phyloP scores from a whole-genome alignment of 1,140 invertebrate species.

The Acyrthosiphon pisum region DNA sequence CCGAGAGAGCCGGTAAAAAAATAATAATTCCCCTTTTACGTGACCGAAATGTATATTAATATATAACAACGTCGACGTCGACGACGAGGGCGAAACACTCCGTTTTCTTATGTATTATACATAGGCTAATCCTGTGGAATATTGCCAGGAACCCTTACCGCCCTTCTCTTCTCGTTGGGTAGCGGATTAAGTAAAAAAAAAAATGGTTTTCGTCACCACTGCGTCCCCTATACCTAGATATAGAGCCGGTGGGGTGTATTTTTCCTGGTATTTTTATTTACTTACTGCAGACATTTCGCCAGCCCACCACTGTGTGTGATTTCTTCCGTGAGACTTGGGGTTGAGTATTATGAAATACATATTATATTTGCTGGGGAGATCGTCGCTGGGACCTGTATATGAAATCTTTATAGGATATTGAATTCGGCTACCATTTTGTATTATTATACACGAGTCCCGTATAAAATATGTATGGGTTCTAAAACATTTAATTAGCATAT shows the following conservation, averaged over 20 bases:
- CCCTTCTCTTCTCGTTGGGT: background rate
- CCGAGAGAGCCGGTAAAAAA: slow-evolving; percentile 27
- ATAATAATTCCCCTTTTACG: slow-evolving; percentile 57
- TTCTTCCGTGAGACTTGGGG: background rate
- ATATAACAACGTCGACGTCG: background rate
- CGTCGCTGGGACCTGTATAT: background rate
- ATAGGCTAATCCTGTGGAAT: slow-evolving; percentile 53
- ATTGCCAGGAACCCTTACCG: slow-evolving; percentile 28
- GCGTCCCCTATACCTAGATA: too few species aligned
- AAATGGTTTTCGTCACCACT: slow-evolving; percentile 32
- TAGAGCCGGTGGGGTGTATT: background rate
- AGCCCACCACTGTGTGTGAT: background rate
- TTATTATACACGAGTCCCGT: too few species aligned
- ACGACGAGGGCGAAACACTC: slow-evolving; percentile 4
- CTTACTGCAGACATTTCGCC: slow-evolving; percentile 12
- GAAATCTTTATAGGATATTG: background rate
- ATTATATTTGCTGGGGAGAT: background rate
- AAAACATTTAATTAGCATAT: too few species aligned
- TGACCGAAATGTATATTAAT: slow-evolving; percentile 41
- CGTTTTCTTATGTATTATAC: slow-evolving; percentile 55
- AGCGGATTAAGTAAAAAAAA: slow-evolving; percentile 19
- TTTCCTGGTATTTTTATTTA: slow-evolving; percentile 44
- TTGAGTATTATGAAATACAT: slow-evolving; percentile 1
- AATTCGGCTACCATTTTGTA: background rate
- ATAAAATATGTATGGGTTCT: too few species aligned